Evolutionary conservation across 2,113 vertebrate genomes (phyloP).

Genomic region (Cololabis saira): DNA sequence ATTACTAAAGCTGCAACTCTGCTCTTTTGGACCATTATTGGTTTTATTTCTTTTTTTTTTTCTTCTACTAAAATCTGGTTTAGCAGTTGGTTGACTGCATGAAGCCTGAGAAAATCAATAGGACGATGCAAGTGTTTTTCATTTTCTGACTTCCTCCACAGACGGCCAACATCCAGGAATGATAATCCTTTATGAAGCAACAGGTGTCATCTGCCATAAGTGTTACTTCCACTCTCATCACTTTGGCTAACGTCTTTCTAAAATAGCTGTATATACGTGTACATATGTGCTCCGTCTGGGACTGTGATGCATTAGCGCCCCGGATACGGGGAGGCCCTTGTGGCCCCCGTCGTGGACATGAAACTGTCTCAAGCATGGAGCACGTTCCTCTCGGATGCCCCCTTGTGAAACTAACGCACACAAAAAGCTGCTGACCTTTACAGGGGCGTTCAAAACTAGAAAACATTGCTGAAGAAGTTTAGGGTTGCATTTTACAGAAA

Average conservation of each 20-base stretch:
- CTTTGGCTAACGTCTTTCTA: not conserved
- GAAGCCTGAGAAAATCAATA: too few species aligned
- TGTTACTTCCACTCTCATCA: not conserved
- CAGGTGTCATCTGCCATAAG: constrained; percentile 26
- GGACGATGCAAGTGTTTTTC: not conserved
- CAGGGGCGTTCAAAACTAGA: constrained; percentile 15
- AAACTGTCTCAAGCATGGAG: constrained; percentile 63
- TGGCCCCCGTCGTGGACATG: constrained; percentile 64
- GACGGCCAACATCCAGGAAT: not conserved
- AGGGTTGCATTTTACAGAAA: constrained; percentile 2
- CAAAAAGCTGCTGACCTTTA: constrained; percentile 45
- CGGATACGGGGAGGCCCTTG: constrained; percentile 68
- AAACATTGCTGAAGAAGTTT: constrained; percentile 8
- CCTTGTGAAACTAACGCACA: constrained; percentile 51
- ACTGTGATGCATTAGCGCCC: constrained; percentile 70
- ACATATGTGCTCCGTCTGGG: constrained; percentile 45
- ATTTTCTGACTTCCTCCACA: not conserved
- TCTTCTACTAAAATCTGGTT: too few species aligned
- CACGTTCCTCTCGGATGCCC: constrained; percentile 62
- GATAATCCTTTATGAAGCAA: constrained; percentile 8
- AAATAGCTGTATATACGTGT: too few species aligned
- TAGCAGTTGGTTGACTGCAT: too few species aligned
- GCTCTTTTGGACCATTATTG: too few species aligned
- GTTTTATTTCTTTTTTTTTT: too few species aligned
- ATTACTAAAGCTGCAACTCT: too few species aligned